Percentiles rank a stretch among this genome's conserved stretches.
phyloP scores from a whole-genome alignment of 2,113 vertebrate species.

The Salvelinus namaycush region DNA sequence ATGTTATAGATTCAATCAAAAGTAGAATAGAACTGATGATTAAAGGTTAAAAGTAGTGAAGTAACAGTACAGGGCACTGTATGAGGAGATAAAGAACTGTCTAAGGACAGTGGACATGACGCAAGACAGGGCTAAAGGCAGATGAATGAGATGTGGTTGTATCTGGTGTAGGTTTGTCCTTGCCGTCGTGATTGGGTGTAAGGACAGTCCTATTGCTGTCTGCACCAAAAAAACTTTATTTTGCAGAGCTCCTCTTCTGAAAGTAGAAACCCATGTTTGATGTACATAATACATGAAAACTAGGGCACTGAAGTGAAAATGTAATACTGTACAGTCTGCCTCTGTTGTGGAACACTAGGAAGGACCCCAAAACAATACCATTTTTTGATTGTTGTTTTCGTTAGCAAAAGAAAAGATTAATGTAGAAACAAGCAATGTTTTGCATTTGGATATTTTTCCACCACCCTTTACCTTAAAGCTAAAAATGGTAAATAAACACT shows the following conservation, averaged over 20 bases:
- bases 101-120: too few relatives aligned
- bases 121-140: too few relatives aligned
- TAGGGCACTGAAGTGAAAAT: slow-evolving; percentile 53
- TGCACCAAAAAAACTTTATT: slow-evolving; percentile 57
- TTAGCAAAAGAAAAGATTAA: slow-evolving; percentile 78
- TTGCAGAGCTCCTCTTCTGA: slow-evolving; percentile 58
- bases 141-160: not conserved
- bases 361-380: slow-evolving; percentile 36
- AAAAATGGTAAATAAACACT: slow-evolving; percentile 57
- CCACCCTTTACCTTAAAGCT: slow-evolving; percentile 78
- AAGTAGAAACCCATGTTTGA: slow-evolving; percentile 58
- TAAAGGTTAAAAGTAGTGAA: too few relatives aligned
- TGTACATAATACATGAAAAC: slow-evolving; percentile 61
- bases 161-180: not conserved
- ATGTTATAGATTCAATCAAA: too few relatives aligned
- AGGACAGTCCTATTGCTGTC: slow-evolving; percentile 50
- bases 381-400: slow-evolving; percentile 56
- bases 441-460: slow-evolving; percentile 76
- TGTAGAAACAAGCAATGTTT: slow-evolving; percentile 83
- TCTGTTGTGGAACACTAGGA: slow-evolving; percentile 44
- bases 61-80: too few relatives aligned
- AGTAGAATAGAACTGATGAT: too few relatives aligned
- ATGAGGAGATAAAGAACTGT: too few relatives aligned
- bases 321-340: slow-evolving; percentile 55
- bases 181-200: slow-evolving; percentile 17